These are phyloP conservation scores for Ophion costatus DNA, from an alignment of 2,888 invertebrate species.

Conservation along the genomic window DNA sequence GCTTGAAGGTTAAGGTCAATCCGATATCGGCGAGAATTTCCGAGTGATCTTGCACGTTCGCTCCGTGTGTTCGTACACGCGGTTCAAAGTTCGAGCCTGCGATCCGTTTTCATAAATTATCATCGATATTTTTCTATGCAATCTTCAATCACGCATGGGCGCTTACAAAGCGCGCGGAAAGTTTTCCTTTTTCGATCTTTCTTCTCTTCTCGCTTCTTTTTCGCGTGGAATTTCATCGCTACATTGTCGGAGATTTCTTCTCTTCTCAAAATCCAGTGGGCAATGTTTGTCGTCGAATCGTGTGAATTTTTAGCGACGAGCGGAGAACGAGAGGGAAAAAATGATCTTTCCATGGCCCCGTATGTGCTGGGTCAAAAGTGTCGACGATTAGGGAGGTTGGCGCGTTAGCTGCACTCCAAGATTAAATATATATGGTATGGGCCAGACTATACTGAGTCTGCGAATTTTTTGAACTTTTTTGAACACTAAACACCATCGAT, in stretches of 20 bases:
- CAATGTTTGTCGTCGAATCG: not conserved
- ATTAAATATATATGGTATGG: too few species aligned
- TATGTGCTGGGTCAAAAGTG: constrained; percentile 72
- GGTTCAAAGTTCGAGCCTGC: constrained; percentile 47
- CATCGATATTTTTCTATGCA: constrained; percentile 14
- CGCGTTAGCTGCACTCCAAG: too few species aligned
- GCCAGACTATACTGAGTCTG: too few species aligned
- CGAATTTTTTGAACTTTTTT: too few species aligned
- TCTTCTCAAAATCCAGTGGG: not conserved
- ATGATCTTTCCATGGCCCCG: constrained; percentile 72
- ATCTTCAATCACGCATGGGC: not conserved
- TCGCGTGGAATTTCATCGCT: not conserved
- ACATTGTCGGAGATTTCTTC: not conserved
- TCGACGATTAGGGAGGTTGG: constrained; percentile 72
- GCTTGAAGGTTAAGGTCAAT: constrained; percentile 63
- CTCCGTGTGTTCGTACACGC: constrained; percentile 1
- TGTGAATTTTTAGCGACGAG: constrained; percentile 15
- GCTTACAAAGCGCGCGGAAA: constrained; percentile 32
- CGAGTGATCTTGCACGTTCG: constrained; percentile 33
- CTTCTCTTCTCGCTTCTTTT: constrained; percentile 18
- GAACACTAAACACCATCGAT: too few species aligned
- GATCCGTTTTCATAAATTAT: constrained; percentile 36
- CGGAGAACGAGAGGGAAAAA: constrained; percentile 60
- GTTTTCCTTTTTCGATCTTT: constrained; percentile 28
- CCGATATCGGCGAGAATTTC: constrained; percentile 56